Conservation (phyloP, 92 coral and sea anemone species). For the Galaxea fascicularis region DNA sequence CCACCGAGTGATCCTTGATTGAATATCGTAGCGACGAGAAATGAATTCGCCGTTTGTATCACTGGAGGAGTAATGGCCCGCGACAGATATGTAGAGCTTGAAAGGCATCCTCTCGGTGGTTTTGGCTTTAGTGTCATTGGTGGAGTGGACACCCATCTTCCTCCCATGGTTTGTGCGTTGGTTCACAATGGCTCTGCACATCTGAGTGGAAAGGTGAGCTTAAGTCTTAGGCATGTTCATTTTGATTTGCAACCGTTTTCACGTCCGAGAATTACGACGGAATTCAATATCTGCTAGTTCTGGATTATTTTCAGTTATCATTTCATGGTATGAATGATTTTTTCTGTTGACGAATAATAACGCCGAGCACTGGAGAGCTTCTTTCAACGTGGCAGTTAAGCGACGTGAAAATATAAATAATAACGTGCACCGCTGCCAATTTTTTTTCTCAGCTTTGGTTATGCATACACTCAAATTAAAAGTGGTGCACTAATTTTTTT, state of each 20-base stretch:
- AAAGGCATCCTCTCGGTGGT: constrained; percentile 94
- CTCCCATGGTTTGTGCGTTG: constrained; percentile 98
- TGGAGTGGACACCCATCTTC: constrained; percentile 96
- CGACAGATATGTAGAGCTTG: constrained; percentile 89
- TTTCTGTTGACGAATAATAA: background rate
- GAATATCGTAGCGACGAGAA: constrained; percentile 20
- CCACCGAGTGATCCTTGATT: constrained; percentile 13
- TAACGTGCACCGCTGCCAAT: background rate
- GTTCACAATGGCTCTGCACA: constrained; percentile 99
- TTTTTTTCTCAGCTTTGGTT: background rate
- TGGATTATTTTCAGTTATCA: background rate
- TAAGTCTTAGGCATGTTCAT: background rate
- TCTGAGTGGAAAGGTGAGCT: constrained; percentile 86
- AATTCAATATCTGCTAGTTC: background rate
- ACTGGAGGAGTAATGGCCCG: constrained; percentile 60
- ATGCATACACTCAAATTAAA: background rate
- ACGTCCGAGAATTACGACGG: background rate
- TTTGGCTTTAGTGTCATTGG: constrained; percentile 99
- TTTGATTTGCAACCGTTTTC: background rate
- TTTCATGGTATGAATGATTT: background rate
- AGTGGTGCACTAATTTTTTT: background rate
- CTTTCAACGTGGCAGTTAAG: constrained; percentile 6
- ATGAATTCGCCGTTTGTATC: constrained; percentile 20
- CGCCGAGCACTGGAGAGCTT: background rate
- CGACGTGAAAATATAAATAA: background rate